Evolutionary conservation across 2,888 invertebrate genomes (phyloP), one percentile per base, ranked within the genome.

Genomic region (Tipula lateralis): DNA sequence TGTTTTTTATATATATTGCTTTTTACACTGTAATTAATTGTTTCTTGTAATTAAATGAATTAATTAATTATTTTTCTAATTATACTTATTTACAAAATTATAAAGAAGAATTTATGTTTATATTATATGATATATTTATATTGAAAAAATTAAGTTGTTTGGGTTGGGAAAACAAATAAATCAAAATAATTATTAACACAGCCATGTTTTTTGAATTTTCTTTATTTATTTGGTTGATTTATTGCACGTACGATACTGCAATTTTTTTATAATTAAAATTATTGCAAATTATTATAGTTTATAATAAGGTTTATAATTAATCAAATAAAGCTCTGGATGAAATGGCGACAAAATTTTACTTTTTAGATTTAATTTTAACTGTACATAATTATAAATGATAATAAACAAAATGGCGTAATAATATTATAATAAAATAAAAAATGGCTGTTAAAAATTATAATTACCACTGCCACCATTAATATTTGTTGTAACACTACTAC

Each of bases 401-500:
- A 16, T 44, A n/a, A 50, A 50, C 50, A 50, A 50, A 50, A 50
- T 50, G 19, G 50, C 50, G 50, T 50, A 16, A 9, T 50, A 39
- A 39, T 12, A 39, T 39, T 12, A 19, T 19, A 2, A 50, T 19
- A 19, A 50, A 50, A 50, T 50, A 50, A 50, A 19, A 50, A 50
- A 50, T 50, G 50, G 50, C 50, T 82, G 30, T 82, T 82, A 30
- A 82, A 82, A 82, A 82, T 83, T 83, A 87, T 89, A 90, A 50
- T 50, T 50, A 88, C 90, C 90, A 87, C 89, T 88, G 85, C 87
- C 87, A 85, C 87, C 86, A 86, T 86, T 86, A 85, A 89, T 88
- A 88, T 89, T 89, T 87, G 89, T 88, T 86, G 89, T 89, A 87
- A 90, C 90, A 89, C 89, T 90, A 89, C 89, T 90, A 89, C 90